These are phyloP conservation scores for Disparrhopalites patrizii DNA, from an alignment of 2,888 invertebrate species.

Conservation along the genomic window DNA sequence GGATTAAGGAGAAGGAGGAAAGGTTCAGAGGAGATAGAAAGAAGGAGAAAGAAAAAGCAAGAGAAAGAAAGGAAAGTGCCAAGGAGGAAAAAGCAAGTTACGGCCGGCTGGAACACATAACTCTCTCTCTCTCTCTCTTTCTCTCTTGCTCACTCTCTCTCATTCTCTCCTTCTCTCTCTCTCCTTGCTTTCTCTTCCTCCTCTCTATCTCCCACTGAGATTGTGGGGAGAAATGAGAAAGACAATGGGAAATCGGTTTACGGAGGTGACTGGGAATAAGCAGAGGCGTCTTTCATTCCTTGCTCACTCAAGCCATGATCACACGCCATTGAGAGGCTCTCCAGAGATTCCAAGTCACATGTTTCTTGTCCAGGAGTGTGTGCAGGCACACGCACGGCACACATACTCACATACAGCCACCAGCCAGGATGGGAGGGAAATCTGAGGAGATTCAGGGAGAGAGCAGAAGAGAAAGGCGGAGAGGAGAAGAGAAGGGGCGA, in stretches of 20 bases:
- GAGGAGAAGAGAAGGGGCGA: not conserved
- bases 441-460: not conserved
- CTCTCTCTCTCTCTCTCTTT: not conserved
- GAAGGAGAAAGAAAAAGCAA: not conserved
- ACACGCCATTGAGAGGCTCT: no score
- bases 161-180: not conserved
- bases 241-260: no score
- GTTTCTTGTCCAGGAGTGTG: not conserved
- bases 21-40: not conserved
- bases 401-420: not conserved
- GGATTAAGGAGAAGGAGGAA: no score
- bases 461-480: not conserved
- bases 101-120: not conserved
- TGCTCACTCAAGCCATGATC: no score
- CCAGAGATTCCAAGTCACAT: no score
- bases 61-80: not conserved
- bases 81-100: no score
- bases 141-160: not conserved
- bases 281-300: no score
- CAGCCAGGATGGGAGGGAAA: not conserved
- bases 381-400: not conserved
- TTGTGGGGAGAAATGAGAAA: no score
- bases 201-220: no score
- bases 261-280: no score
- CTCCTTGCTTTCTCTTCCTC: no score